These are phyloP conservation scores for Brachyopa scutellaris DNA, from an alignment of 2,888 invertebrate species.

Conservation along the genomic window DNA sequence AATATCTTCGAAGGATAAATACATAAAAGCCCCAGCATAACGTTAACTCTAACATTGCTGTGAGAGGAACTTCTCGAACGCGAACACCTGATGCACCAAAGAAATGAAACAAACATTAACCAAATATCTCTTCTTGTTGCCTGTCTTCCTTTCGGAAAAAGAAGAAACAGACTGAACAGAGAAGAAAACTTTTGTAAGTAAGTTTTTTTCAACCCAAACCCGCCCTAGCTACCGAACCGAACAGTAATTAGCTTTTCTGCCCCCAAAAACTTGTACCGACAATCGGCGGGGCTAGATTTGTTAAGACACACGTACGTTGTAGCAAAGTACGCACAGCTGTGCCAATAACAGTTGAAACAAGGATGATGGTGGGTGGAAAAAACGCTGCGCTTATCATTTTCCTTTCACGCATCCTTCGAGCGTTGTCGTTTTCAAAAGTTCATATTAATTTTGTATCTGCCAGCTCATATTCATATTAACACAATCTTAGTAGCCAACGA, in stretches of 20 bases:
- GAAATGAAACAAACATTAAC: constrained; percentile 64
- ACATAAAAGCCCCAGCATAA: constrained; percentile 15
- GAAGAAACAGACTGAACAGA: background rate
- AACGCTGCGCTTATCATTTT: constrained; percentile 22
- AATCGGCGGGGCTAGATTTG: background rate
- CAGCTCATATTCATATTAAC: constrained; percentile 2
- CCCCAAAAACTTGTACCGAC: constrained; percentile 25
- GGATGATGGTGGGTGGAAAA: background rate
- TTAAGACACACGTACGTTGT: constrained; percentile 6
- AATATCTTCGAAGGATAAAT: constrained; percentile 37
- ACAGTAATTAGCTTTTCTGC: constrained; percentile 59
- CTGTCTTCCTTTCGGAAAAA: background rate
- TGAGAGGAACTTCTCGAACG: constrained; percentile 31
- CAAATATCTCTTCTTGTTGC: constrained; percentile 53
- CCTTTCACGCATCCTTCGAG: constrained; percentile 19
- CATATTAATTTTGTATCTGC: constrained; percentile 29
- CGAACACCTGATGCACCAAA: constrained; percentile 67
- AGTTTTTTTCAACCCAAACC: constrained; percentile 28
- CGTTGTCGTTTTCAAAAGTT: constrained; percentile 1
- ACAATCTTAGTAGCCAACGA: constrained; percentile 4
- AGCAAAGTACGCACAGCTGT: constrained; percentile 39
- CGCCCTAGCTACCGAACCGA: constrained; percentile 32
- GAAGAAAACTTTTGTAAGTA: constrained; percentile 13
- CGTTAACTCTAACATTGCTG: constrained; percentile 24
- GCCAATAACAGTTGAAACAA: constrained; percentile 8